phyloP scores from a whole-genome alignment of 2,797 vertebrate species.

The Carduelis carduelis region DNA sequence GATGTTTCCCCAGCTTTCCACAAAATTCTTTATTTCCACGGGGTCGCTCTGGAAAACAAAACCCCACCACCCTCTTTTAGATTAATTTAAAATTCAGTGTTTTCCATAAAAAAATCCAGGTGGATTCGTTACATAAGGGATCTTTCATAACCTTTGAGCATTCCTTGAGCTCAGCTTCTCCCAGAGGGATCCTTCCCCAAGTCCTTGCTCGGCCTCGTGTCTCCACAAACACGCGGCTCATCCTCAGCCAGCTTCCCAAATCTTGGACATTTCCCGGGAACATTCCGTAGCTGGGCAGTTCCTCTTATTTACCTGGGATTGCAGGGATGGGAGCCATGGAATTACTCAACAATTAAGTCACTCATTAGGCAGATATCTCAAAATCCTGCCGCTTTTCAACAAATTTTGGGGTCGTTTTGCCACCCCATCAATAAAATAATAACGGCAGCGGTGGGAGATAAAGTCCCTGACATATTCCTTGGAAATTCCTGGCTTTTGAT shows the following conservation, averaged over 20 bases:
- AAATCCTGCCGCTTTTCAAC: not conserved
- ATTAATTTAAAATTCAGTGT: not conserved
- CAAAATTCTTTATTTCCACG: fast-evolving
- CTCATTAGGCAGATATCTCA: not conserved
- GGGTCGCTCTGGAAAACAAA: fast-evolving
- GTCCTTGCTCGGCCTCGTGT: not conserved
- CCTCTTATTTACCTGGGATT: constrained; percentile 40
- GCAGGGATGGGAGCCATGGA: not conserved
- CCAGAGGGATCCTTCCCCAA: not conserved
- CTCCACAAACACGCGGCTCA: not conserved
- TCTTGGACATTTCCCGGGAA: constrained; percentile 31
- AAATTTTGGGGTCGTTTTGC: not conserved
- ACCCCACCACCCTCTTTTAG: fast-evolving
- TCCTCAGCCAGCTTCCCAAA: not conserved
- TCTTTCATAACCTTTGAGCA: not conserved
- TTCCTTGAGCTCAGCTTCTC: not conserved
- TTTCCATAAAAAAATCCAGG: not conserved
- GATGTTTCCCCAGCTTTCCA: not conserved
- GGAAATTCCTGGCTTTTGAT: not conserved
- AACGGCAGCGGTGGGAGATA: not conserved
- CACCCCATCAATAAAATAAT: fast-evolving
- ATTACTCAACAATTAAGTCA: not conserved
- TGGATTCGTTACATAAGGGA: not conserved
- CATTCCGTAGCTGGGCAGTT: constrained; percentile 43
- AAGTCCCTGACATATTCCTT: not conserved